Base-by-base conservation (phyloP, 1,140 invertebrate species). In the Cyrtorhinus lividipennis region DNA sequence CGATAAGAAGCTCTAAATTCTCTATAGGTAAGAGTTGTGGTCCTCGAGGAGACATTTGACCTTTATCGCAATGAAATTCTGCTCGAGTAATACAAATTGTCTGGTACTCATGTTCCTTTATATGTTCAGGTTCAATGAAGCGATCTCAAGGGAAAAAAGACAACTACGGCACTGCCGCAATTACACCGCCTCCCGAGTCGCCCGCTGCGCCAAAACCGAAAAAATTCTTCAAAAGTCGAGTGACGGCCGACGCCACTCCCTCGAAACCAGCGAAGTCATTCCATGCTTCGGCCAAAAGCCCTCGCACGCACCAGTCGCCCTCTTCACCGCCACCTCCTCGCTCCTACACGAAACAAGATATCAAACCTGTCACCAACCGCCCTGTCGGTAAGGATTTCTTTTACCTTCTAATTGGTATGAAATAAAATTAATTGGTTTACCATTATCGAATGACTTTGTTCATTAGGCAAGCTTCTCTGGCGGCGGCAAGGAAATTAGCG, bases 141-240 rank as follows among this genome's bases (percentile, higher is more conserved):
- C 53, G 38, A 26, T 20, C 26, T 22, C 20, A 20, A 20, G 38
- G 10, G 45, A 46, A 24, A 59, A 64, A 48, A 24, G 62, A 56
- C 24, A 30, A 5, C 26, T 58, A 56, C 20, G 25, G 56, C 10
- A 24, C 56, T 2, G 24, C 56, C 20, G 56, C 25, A 12, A 58
- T 53, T 13, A 53, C 48, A 5, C 48, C 48, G 18, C 48, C 48
- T 53, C 48, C 48, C 10, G 23, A 48, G 25, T 22, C 67, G 8
- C 76, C 77, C 66, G 73, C 73, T 63, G 74, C 74, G 63, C 76
- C 68, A n/a, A 90, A 89, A 71, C 89, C 89, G 53, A 90, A 90
- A 68, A 93, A 93, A 71, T 92, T 92, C 75, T 92, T 92, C 72
- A 93, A 93, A 71, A 91, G 88, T 69, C 79, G 90, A 26, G 88